Conservation (phyloP, 2,113 vertebrate genomes). For the Procapra przewalskii region DNA sequence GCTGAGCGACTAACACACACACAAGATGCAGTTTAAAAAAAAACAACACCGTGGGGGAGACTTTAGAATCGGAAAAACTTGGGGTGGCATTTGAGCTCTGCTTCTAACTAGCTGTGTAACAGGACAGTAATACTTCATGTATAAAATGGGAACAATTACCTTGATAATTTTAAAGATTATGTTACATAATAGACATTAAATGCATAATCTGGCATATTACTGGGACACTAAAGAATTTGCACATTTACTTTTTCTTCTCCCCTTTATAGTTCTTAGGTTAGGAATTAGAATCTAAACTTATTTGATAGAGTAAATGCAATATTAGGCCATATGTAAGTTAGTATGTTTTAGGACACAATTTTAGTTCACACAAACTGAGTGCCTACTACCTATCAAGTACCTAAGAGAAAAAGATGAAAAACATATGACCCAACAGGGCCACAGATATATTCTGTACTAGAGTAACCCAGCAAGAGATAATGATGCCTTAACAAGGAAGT, state of each 20-base stretch:
- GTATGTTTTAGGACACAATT: neutral
- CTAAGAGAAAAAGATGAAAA: neutral
- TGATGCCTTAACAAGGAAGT: neutral
- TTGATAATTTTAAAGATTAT: neutral
- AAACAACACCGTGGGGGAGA: fast-evolving
- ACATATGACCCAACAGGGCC: neutral
- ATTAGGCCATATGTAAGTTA: neutral
- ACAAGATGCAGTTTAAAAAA: neutral
- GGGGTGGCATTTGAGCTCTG: neutral
- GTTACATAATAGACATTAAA: neutral
- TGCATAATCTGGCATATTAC: neutral
- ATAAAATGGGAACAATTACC: neutral
- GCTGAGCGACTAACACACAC: neutral
- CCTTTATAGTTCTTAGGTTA: neutral
- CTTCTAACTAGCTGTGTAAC: neutral
- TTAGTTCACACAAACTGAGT: neutral
- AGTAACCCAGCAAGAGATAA: neutral
- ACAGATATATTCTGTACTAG: neutral
- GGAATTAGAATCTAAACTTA: neutral
- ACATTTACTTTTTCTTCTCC: neutral
- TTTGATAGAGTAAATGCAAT: neutral
- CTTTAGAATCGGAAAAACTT: neutral
- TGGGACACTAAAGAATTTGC: neutral
- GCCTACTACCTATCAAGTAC: neutral
- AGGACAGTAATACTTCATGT: neutral